Percentiles rank a stretch among this genome's conserved stretches.
Conservation (phyloP, 2,113 vertebrate genomes). For the Isichthys henryi region DNA sequence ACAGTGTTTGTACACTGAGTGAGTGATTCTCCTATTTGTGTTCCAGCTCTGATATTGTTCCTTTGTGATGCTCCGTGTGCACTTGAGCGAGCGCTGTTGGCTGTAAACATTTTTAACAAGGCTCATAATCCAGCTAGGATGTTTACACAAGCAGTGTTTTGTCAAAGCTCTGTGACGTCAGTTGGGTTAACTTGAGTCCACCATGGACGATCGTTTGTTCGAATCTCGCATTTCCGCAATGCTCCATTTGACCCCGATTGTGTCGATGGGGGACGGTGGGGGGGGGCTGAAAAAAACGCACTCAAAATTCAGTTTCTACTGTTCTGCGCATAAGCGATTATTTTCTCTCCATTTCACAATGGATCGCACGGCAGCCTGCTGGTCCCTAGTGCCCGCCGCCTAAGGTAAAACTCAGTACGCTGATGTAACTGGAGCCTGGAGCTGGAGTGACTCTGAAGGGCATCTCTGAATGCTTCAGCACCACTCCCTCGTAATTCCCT, state of each 20-base stretch:
- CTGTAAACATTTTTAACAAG: conserved; percentile 13
- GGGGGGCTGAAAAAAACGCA: not conserved
- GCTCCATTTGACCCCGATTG: not conserved
- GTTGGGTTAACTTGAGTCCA: not conserved
- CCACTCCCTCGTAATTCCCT: conserved; percentile 15
- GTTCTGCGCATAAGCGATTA: conserved; percentile 21
- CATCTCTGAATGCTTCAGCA: conserved; percentile 2
- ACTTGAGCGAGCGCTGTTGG: not conserved
- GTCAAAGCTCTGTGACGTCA: not conserved
- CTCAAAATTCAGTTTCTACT: conserved; percentile 25
- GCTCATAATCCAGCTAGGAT: not conserved
- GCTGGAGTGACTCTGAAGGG: conserved; percentile 20
- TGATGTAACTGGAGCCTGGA: conserved; percentile 27
- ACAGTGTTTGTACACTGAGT: conserved; percentile 8
- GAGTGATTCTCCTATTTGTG: conserved; percentile 24
- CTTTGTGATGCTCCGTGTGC: not conserved
- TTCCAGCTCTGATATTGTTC: not conserved
- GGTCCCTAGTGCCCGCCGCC: conserved; percentile 12
- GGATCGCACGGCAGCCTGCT: conserved; percentile 24
- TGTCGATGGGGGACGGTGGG: not conserved
- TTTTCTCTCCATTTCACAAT: conserved; percentile 29
- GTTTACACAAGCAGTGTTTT: not conserved
- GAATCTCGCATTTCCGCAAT: not conserved
- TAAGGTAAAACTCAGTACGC: conserved; percentile 23
- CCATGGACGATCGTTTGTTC: not conserved